Percentiles rank a stretch among this genome's conserved stretches.
These are phyloP conservation scores for Oryzias woworae DNA, from an alignment of 2,113 vertebrate genomes.

Conservation along the genomic window DNA sequence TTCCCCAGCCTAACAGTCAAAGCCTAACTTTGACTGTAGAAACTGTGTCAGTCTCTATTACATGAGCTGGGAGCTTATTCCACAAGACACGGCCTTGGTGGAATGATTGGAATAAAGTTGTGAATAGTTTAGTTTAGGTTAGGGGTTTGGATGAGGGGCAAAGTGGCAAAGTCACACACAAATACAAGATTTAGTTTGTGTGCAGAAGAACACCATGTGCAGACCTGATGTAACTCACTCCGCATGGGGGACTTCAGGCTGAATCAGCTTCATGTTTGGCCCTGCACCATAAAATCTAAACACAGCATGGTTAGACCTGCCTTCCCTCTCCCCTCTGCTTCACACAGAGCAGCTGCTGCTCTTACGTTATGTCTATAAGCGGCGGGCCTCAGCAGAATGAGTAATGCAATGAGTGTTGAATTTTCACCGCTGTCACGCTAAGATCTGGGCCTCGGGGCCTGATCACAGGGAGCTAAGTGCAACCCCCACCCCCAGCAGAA, in stretches of 20 bases:
- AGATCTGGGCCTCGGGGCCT: slow-evolving; percentile 26
- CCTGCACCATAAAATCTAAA: slow-evolving; percentile 27
- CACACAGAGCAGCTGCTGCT: slow-evolving; percentile 18
- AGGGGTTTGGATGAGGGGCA: not conserved
- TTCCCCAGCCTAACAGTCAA: too few species aligned
- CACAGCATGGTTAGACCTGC: slow-evolving; percentile 48
- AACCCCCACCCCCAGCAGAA: slow-evolving; percentile 24
- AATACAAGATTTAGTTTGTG: slow-evolving; percentile 34
- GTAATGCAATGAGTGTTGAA: slow-evolving; percentile 25
- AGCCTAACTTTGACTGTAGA: too few species aligned
- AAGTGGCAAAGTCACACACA: slow-evolving; percentile 33
- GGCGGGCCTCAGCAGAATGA: slow-evolving; percentile 20
- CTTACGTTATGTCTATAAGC: not conserved
- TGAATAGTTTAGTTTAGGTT: not conserved
- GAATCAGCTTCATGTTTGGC: slow-evolving; percentile 60
- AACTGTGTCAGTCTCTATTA: too few species aligned
- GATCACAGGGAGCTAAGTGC: slow-evolving; percentile 23
- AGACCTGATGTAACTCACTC: slow-evolving; percentile 47
- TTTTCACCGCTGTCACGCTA: slow-evolving; percentile 62
- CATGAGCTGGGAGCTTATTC: too few species aligned
- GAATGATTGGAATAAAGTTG: too few species aligned
- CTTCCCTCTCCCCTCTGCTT: slow-evolving; percentile 10
- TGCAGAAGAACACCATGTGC: slow-evolving; percentile 30
- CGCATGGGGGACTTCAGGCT: slow-evolving; percentile 37
- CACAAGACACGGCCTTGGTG: too few species aligned